Percentiles rank a stretch among this genome's conserved stretches.
phyloP scores from a whole-genome alignment of 2,113 vertebrate genomes.

The Ciconia maguari region DNA sequence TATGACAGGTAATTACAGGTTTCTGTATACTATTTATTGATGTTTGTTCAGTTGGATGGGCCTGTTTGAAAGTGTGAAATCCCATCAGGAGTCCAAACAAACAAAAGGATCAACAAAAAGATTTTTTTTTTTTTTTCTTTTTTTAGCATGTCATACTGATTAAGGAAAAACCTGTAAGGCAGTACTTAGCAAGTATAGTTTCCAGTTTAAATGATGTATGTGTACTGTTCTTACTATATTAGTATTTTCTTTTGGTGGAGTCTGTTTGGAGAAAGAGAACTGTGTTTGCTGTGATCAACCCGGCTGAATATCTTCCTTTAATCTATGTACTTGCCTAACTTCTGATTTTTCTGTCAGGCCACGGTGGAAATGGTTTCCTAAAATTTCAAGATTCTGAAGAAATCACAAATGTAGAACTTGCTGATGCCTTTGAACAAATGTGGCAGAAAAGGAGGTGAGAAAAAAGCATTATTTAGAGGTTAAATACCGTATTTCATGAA shows the following conservation, averaged over 20 bases:
- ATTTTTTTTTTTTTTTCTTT: not conserved
- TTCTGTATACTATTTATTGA: not conserved
- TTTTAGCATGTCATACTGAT: not conserved
- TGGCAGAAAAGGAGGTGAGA: conserved; percentile 97
- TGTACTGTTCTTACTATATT: not conserved
- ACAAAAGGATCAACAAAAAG: not conserved
- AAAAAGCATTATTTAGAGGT: not conserved
- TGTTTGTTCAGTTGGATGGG: not conserved
- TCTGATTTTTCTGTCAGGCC: conserved; percentile 76
- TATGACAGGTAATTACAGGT: conserved; percentile 84
- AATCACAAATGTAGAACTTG: conserved; percentile 97
- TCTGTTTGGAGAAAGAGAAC: not conserved
- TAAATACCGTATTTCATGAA: not conserved
- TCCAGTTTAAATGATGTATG: not conserved
- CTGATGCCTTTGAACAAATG: conserved; percentile 98
- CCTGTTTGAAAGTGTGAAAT: not conserved
- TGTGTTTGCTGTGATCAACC: not conserved
- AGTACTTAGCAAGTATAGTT: not conserved
- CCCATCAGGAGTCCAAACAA: not conserved
- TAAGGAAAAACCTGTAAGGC: not conserved
- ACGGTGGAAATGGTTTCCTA: conserved; percentile 96
- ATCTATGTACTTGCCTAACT: not conserved
- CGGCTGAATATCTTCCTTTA: not conserved
- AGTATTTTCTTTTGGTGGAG: not conserved
- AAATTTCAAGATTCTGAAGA: conserved; percentile 99